Evolutionary conservation across 2,888 invertebrate genomes (phyloP), one percentile per base, ranked within the genome.

Genomic region (Cephus spinipes): DNA sequence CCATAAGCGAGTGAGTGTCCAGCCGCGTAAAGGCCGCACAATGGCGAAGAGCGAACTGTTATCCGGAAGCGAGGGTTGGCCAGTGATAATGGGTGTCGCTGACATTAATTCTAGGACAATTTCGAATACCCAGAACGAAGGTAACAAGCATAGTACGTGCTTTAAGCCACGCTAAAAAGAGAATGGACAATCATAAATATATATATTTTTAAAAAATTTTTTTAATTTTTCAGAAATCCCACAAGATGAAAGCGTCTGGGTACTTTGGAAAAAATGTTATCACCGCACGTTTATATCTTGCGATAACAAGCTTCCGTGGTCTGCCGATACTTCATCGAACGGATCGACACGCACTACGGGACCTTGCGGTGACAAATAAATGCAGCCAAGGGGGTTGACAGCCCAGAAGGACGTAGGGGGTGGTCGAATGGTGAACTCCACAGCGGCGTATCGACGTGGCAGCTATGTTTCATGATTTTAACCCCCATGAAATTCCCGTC

Each of bases 71-170:
- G 74, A 74, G n/a, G 34, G n/a, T 34, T 33, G 74, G 6, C 74
- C 12, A 55, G 23, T 85, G 88, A 88, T 89, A 89, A 89, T 88
- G 86, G 85, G 9, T 85, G 86, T 86, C 83, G 85, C 81, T 86
- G 86, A 87, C 87, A 87, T 88, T 89, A 88, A 90, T 90, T 89
- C 88, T 86, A 35, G 31, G 31, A 11, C 33, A 15, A 71, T 71
- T 71, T 71, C 31, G 12, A 31, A 71, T 71, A 9, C 1, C 55
- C 15, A 55, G 23, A 55, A 55, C 1, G 9, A 23, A 55, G 55
- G 23, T 23, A 23, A 23, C 2, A 55, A 55, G 55, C 9, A 23
- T 9, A 23, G 23, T 2, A 9, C 9, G 23, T 9, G 23, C 4
- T 55, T 55, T 9, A 3, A 9, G 23, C 9, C 9, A 2, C 1